Evolutionary conservation across 2,888 invertebrate species (phyloP).

Genomic region (Lochmaea capreae): DNA sequence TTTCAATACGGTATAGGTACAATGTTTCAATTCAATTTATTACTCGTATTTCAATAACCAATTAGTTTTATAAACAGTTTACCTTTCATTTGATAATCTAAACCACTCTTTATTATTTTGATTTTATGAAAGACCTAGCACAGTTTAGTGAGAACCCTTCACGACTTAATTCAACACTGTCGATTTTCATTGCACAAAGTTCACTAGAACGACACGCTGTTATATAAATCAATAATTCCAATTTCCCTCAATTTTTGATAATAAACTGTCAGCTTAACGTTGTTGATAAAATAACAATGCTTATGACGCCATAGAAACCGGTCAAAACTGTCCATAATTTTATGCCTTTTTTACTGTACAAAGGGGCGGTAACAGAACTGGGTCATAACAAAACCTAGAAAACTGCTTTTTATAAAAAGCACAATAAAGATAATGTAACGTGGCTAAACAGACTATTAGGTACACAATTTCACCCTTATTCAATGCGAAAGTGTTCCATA

Average conservation of each 20-base stretch:
- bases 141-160: too few relatives aligned
- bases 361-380: neutral
- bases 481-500: conserved; percentile 21
- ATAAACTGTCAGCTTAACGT: too few relatives aligned
- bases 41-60: neutral
- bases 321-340: too few relatives aligned
- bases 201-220: too few relatives aligned
- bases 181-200: too few relatives aligned
- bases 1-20: neutral
- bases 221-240: too few relatives aligned
- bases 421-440: conserved; percentile 25
- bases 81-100: neutral
- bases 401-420: conserved; percentile 1
- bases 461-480: conserved; percentile 22
- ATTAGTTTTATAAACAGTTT: neutral
- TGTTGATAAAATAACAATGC: too few relatives aligned
- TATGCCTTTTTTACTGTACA: neutral
- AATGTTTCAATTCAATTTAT: neutral
- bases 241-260: too few relatives aligned
- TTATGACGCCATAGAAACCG: too few relatives aligned
- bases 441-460: conserved; percentile 19
- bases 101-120: too few relatives aligned
- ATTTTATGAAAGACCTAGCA: too few relatives aligned
- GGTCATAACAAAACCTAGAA: neutral
- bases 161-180: too few relatives aligned